Evolutionary conservation across 1,140 invertebrate species (phyloP).

Genomic region (Leptopilina boulardi): DNA sequence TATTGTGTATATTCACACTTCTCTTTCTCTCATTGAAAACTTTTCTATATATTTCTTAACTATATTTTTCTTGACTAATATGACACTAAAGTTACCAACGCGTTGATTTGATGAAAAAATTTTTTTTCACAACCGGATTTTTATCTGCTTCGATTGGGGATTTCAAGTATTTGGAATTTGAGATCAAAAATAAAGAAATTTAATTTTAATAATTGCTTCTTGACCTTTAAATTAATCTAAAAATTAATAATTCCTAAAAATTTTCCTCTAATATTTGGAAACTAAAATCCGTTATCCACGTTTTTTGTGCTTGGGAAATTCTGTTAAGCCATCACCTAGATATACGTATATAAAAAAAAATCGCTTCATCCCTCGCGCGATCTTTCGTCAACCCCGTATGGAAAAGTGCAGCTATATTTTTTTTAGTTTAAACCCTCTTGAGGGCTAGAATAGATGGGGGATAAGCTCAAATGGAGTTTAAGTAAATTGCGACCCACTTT

Average conservation of each 20-base stretch:
- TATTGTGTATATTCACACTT: not conserved
- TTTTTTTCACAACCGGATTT: too few species aligned
- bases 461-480: conserved; percentile 7
- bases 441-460: not conserved
- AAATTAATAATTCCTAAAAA: too few species aligned
- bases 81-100: conserved; percentile 42
- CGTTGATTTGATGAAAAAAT: too few species aligned
- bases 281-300: not conserved
- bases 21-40: not conserved
- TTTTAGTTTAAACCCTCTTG: conserved; percentile 19
- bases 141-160: too few species aligned
- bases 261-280: too few species aligned
- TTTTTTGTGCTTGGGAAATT: conserved; percentile 37
- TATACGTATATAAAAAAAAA: not conserved
- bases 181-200: too few species aligned
- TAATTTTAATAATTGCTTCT: too few species aligned
- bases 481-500: conserved; percentile 19
- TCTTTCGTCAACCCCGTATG: conserved; percentile 12
- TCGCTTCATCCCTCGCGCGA: not conserved
- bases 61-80: not conserved
- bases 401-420: conserved; percentile 5
- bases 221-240: too few species aligned
- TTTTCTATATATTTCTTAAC: too few species aligned
- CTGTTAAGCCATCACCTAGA: conserved; percentile 38
- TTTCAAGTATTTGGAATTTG: too few species aligned